These are phyloP conservation scores for Hyles euphorbiae DNA, from an alignment of 1,140 invertebrate species.

Conservation along the genomic window DNA sequence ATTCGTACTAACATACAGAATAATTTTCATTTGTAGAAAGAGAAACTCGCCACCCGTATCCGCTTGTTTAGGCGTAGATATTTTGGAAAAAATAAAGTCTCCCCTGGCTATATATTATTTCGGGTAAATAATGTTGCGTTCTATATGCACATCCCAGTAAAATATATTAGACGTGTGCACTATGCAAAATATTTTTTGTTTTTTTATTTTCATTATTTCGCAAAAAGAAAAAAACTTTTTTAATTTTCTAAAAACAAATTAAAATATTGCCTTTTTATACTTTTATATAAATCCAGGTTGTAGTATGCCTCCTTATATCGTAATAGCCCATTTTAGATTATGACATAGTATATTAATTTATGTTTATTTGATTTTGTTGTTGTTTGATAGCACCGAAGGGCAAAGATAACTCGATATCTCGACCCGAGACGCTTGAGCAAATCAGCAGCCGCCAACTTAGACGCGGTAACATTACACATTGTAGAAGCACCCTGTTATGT, in stretches of 20 bases:
- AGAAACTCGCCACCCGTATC: conserved; percentile 64
- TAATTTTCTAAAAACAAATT: too few species aligned
- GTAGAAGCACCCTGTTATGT: conserved; percentile 48
- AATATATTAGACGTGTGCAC: conserved; percentile 19
- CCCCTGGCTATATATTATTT: conserved; percentile 46
- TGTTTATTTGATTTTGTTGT: conserved; percentile 22
- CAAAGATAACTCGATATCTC: conserved; percentile 67
- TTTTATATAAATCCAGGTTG: too few species aligned
- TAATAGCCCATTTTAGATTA: not conserved
- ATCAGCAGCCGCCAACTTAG: conserved; percentile 56
- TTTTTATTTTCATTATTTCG: too few species aligned
- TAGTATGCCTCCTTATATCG: too few species aligned
- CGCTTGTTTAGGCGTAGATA: conserved; percentile 70
- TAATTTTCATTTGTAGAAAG: conserved; percentile 66
- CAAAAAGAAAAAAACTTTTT: too few species aligned
- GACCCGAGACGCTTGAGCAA: conserved; percentile 64
- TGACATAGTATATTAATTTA: too few species aligned
- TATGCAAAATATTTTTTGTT: not conserved
- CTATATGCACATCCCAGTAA: conserved; percentile 48
- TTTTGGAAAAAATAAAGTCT: conserved; percentile 70
- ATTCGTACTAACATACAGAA: conserved; percentile 37
- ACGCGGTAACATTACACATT: conserved; percentile 51
- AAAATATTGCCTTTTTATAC: too few species aligned
- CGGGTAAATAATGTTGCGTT: conserved; percentile 65
- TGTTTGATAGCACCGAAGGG: conserved; percentile 66